A percentile compares a stretch with the other conserved stretches of the same genome.
These are phyloP conservation scores for Apeltes quadracus DNA, from an alignment of 2,113 vertebrate genomes.

Conservation along the genomic window DNA sequence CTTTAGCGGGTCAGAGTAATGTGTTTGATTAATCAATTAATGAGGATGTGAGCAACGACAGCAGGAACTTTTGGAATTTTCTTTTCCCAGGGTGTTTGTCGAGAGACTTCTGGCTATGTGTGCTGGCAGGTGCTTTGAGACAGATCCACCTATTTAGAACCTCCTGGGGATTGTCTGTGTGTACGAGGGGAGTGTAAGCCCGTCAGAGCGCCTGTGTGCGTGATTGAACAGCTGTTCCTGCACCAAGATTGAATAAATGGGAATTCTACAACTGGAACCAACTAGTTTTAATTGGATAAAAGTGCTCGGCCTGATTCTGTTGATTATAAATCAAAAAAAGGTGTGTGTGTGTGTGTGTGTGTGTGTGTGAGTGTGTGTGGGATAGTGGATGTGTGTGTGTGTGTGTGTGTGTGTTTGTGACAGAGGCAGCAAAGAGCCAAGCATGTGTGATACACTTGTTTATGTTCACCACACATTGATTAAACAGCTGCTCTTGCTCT, in stretches of 20 bases:
- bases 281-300: constrained; percentile 71
- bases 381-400: background rate
- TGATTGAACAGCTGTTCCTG: constrained; percentile 72
- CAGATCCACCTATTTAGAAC: constrained; percentile 57
- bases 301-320: constrained; percentile 65
- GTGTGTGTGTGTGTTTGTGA: background rate
- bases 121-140: constrained; percentile 63
- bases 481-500: constrained; percentile 62
- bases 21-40: constrained; percentile 52
- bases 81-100: constrained; percentile 53
- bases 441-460: background rate
- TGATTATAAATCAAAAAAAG: constrained; percentile 69
- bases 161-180: constrained; percentile 49
- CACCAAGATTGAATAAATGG: constrained; percentile 65
- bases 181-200: constrained; percentile 35
- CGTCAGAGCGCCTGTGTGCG: constrained; percentile 39
- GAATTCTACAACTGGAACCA: constrained; percentile 74
- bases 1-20: constrained; percentile 30
- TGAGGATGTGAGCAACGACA: constrained; percentile 38
- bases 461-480: constrained; percentile 39
- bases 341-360: constrained; percentile 3
- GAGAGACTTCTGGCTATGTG: constrained; percentile 49
- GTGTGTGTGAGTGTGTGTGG: background rate
- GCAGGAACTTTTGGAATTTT: constrained; percentile 45
- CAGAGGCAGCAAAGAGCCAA: constrained; percentile 22